These are phyloP conservation scores for Callospermophilus lateralis DNA, from an alignment of 2,113 vertebrate species.

Conservation along the genomic window DNA sequence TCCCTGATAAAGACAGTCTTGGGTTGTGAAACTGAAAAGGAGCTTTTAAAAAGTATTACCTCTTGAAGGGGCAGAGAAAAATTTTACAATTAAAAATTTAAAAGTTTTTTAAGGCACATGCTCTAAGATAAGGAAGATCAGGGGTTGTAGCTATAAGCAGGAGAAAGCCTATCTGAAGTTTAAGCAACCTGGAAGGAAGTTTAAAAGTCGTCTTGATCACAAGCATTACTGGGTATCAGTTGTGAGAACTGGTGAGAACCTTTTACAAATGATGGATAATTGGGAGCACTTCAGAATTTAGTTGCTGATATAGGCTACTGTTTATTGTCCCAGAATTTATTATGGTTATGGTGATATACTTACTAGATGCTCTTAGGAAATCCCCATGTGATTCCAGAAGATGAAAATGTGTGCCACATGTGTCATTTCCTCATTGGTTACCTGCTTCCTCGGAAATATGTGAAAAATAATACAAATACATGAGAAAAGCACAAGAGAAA, in stretches of 20 bases:
- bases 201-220: background rate
- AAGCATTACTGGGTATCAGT: background rate
- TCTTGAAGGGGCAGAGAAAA: background rate
- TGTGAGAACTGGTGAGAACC: background rate
- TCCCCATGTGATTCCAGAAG: background rate
- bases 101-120: background rate
- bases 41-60: background rate
- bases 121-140: background rate
- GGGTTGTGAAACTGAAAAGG: background rate
- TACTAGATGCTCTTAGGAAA: background rate
- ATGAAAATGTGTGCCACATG: background rate
- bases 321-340: background rate
- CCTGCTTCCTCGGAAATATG: background rate
- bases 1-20: background rate
- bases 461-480: background rate
- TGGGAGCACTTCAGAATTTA: conserved; percentile 7
- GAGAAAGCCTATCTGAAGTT: background rate
- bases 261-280: background rate
- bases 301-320: background rate
- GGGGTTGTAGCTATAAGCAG: background rate
- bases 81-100: background rate
- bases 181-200: background rate
- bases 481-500: background rate
- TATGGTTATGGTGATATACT: background rate
- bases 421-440: background rate